phyloP scores from a whole-genome alignment of 23 tunicate genomes.

The Diplosoma virens region DNA sequence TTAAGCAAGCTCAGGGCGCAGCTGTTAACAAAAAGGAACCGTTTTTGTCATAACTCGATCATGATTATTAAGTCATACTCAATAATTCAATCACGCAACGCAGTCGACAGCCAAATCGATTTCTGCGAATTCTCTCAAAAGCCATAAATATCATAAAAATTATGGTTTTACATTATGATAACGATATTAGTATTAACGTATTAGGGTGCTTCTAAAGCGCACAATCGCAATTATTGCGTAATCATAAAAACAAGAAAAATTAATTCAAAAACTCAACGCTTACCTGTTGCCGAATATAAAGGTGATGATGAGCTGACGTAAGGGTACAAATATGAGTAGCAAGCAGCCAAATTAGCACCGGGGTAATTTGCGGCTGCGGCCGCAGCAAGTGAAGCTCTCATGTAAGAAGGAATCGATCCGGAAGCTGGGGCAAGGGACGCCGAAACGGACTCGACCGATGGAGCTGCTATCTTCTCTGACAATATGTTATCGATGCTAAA shows the following conservation, averaged over 20 bases:
- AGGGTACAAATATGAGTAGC: slow-evolving; percentile 79
- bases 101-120: too few species aligned
- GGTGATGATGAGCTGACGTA: slow-evolving; percentile 60
- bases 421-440: slow-evolving; percentile 32
- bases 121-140: too few species aligned
- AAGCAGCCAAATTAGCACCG: slow-evolving; percentile 45
- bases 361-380: slow-evolving; percentile 85
- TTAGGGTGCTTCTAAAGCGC: too few species aligned
- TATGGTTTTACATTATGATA: too few species aligned
- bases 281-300: slow-evolving; percentile 52
- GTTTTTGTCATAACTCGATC: too few species aligned
- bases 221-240: too few species aligned
- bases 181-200: too few species aligned
- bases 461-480: slow-evolving; percentile 38
- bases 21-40: too few species aligned
- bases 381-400: slow-evolving; percentile 79
- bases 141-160: too few species aligned
- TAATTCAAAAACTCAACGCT: background rate
- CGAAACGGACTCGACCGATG: slow-evolving; percentile 20
- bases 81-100: too few species aligned
- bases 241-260: background rate
- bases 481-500: slow-evolving; percentile 92
- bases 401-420: slow-evolving; percentile 58
- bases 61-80: too few species aligned
- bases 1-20: too few species aligned